Conservation (phyloP, 2,113 vertebrate genomes). For the Spea multiplicata region DNA sequence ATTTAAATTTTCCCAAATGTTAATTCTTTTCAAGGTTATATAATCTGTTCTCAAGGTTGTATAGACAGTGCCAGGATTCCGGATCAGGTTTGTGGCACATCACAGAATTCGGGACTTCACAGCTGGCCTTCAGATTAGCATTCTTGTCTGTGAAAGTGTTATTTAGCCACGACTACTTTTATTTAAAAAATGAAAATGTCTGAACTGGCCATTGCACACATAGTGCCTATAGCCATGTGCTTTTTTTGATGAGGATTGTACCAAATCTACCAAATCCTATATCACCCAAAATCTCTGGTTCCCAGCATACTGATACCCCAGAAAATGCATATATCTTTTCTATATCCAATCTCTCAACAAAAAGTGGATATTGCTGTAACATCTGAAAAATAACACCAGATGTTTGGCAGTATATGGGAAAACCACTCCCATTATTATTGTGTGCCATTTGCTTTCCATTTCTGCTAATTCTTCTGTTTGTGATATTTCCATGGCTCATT, state of each 20-base stretch:
- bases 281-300: too few species aligned
- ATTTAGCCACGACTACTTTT: too few species aligned
- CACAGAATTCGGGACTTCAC: too few species aligned
- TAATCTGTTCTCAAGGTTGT: not conserved
- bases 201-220: too few species aligned
- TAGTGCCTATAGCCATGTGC: too few species aligned
- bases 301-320: not conserved
- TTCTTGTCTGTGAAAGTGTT: too few species aligned
- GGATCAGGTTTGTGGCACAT: too few species aligned
- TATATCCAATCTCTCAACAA: not conserved
- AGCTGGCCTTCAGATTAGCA: too few species aligned
- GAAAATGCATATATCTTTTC: not conserved
- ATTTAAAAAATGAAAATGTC: too few species aligned
- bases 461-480: constrained; percentile 2
- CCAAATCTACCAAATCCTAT: too few species aligned
- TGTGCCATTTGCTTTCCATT: not conserved
- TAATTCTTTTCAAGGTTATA: not conserved
- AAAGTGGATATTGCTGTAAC: not conserved
- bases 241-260: too few species aligned
- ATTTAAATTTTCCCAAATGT: too few species aligned
- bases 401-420: not conserved
- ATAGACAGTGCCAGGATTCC: not conserved
- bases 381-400: not conserved
- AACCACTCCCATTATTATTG: not conserved
- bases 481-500: constrained; percentile 6